Base-by-base conservation (phyloP, 2,888 invertebrate genomes). In the Tethea ocularis region DNA sequence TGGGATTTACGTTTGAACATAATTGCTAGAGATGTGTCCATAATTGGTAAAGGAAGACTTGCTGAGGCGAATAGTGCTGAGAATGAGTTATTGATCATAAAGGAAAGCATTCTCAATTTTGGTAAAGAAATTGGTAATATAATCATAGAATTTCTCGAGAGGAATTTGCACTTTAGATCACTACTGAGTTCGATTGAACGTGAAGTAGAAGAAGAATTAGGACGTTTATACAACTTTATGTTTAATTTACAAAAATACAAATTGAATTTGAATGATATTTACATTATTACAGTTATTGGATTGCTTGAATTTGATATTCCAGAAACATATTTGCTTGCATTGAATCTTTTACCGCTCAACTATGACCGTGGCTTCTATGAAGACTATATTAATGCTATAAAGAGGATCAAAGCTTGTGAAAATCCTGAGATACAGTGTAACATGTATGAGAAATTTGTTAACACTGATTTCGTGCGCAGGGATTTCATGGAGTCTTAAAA, bases 1-100 rank as follows among this genome's bases (percentile, higher is more conserved):
- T 84, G 80, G 84, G 62, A 71, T 10, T 61, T 83, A 41, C 57
- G 64, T 24, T 46, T 83, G 6, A 60, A 66, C 8, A 62, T 79
- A 15, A 59, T 71, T n/a, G 59, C 57, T 8, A 70, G 75, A 57
- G 72, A 69, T 57, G 59, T 67, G 7, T 56, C 68, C n/a, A 55
- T 64, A 8, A 58, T 62, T 1, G 57, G 38, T n/a, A 62, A 57
- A 24, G 26, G 17, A 0, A 58, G 62, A 60, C 54, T 57, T 36
- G 23, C 61, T 5, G 13, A 52, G 13, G 10, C 11, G 11, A 36
- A 55, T 55, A 52, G 57, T n/a, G 24, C 52, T 51, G 41, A 54
- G 23, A 8, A 23, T 6, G 52, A 29, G 10, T 1, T 24, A 7
- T 24, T 52, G 5, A 22, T 38, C 6, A 17, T 68, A 0, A 61